Evolutionary conservation across 2,113 vertebrate species (phyloP), one percentile per base, ranked within the genome.

Genomic region (Podilymbus podiceps): DNA sequence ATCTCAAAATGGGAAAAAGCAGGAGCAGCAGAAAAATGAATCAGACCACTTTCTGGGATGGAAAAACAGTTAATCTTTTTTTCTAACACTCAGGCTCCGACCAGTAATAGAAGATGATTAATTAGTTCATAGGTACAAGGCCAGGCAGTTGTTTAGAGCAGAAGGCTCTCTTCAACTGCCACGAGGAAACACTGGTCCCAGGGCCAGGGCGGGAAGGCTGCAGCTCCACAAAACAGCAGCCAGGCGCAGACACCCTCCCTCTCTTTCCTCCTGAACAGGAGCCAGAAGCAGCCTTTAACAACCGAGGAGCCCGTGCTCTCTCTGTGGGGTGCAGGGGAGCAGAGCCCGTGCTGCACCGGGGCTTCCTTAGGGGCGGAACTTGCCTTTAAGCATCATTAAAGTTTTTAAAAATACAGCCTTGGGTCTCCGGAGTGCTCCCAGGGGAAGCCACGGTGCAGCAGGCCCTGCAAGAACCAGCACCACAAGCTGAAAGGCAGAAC

Each of bases 381-480:
- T 59, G 12, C 12, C 28, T 64, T 46, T 40, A 53, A 46, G 11
- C 25, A 33, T 55, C 1, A 2, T 23, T 13, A 8, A 30, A 3
- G 22, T 23, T n/a, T 10, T 5, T n/a, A 9, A 24, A 66, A 52
- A 20, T 3, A 3, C 4, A 56, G 1, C 44, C 24, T 0, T 3
- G 20, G 15, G 30, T 16, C 24, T 58, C 21, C 17, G 20, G 21
- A 1, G 1, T 28, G 52, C 40, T 83, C 62, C 47, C 16, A 3
- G 18, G 27, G n/a, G 17, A n/a, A 20, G n/a, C 13, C 40, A 52
- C 8, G 11, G 30, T 5, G 19, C 16, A 4, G 8, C 24, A 2
- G 1, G n/a, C 38, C 4, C 14, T 5, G 19, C 9, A 33, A 17
- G 2, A 59, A 50, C 25, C 55, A 13, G 10, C 47, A 42, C 9